Evolutionary conservation across 2,888 invertebrate species (phyloP), one percentile per base, ranked within the genome.

Genomic region (Leptinotarsa tumamoca): DNA sequence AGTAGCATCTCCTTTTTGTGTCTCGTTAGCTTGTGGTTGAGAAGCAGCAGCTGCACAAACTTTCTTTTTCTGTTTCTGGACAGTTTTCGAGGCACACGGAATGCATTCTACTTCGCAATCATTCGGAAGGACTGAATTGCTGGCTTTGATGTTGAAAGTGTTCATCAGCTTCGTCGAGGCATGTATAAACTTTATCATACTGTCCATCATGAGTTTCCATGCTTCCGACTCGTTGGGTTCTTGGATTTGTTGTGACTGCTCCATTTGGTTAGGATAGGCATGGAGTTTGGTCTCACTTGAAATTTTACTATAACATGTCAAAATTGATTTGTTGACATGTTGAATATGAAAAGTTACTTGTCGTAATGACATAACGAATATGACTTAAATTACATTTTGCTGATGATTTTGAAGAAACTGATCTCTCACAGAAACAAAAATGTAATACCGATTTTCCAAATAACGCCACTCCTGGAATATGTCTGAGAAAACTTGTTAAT

Each of bases 201-300:
- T 82, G 74, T 82, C 82, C 82, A 83, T 82, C 83, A 83, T 82
- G 27, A 71, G 51, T 51, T 82, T 81, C 83, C 83, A 83, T 52
- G 82, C 82, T 71, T 82, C 76, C 49, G 81, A 73, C 67, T 83
- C 83, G 68, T 80, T 80, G 0, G 79, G 78, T 18, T 76, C 75
- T 5, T 70, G 56, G 4, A 33, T 33, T 5, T 43, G n/a, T 70
- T 49, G 58, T 17, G 54, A 43, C 21, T 70, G n/a, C 17, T 63
- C 70, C 70, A 70, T 70, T 58, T 58, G 21, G 10, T 14, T 17
- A 58, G 13, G 17, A 52, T 7, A 10, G 58, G 23, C 4, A n/a
- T 43, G n/a, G 18, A 50, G 23, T 67, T 50, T 21, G 2, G 67
- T 50, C 1, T 21, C 63, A 63, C 63, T 63, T 63, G 2, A 63